phyloP scores from a whole-genome alignment of 2,797 vertebrate genomes.

The Danio albolineatus region DNA sequence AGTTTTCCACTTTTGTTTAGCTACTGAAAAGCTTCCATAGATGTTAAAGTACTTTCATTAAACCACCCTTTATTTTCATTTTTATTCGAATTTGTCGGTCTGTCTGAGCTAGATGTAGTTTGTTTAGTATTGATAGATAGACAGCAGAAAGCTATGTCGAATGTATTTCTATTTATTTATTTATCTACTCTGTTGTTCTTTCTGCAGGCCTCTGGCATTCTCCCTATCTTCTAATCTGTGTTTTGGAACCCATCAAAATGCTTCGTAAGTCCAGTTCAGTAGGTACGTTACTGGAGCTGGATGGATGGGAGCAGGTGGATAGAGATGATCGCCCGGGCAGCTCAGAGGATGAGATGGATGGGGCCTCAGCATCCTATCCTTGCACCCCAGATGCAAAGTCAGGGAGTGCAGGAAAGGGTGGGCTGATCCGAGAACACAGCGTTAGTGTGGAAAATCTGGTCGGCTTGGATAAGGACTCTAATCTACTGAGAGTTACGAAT shows the following conservation, averaged over 20 bases:
- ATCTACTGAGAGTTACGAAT: conserved; percentile 62
- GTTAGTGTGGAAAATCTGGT: conserved; percentile 72
- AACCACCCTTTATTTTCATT: no score
- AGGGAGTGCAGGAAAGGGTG: neutral
- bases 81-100: no score
- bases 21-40: no score
- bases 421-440: conserved; percentile 72
- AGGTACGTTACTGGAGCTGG: conserved; percentile 78
- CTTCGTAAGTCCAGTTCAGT: conserved; percentile 83
- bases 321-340: conserved; percentile 25
- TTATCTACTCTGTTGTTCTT: conserved; percentile 17
- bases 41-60: no score
- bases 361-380: neutral
- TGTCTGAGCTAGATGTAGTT: no score
- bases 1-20: no score
- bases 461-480: conserved; percentile 56
- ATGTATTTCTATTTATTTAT: neutral
- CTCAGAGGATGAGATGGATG: neutral
- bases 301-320: conserved; percentile 70
- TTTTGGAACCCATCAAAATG: conserved; percentile 9
- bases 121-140: no score
- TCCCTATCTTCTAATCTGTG: neutral
- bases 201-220: conserved; percentile 31
- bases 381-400: conserved; percentile 57
- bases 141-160: neutral